Evolutionary conservation across 2,888 invertebrate species (phyloP), one percentile per base, ranked within the genome.

Genomic region (Gymnosoma rotundatum): DNA sequence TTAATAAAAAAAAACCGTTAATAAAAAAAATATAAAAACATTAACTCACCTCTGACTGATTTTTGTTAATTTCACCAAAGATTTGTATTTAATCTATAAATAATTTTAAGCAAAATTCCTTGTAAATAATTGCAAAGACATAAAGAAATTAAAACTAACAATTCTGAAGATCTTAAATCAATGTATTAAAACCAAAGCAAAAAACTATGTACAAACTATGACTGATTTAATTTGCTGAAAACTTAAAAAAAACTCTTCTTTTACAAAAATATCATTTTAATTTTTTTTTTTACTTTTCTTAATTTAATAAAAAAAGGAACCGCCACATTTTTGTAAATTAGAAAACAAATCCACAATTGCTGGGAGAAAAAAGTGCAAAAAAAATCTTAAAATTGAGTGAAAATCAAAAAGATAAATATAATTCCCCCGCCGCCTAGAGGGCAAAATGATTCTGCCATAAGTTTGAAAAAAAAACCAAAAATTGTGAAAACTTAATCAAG

Each of bases 221-320:
- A 84, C 84, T 84, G 84, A 84, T 78, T 84, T 84, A 61, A 78
- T 84, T 84, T 81, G 84, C 84, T 81, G 78, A 84, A 81, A 69
- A 80, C 42, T 66, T 69, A 80, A 80, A 78, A 69, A 58, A 52
- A 32, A 32, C 32, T 20, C 50, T 2, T 25, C 32, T 58, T 56
- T 42, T 42, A 75, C 14, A 72, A 5, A 66, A 72, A 63, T 60
- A 45, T 20, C 56, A 48, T 78, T 63, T 73, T 32, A 42, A n/a
- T 42, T 50, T 72, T 79, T 61, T 10, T 61, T 56, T 73, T 52
- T n/a, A 5, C 42, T 50, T 42, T 14, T 67, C 60, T 2, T 60
- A 32, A 5, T 38, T 32, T 58, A 42, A 54, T 48, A 50, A 20
- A 73, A 63, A 58, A 64, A 84, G 74, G 54, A 66, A 42, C 48